Evolutionary conservation across 2,113 vertebrate genomes (phyloP).

Genomic region (Psettodes erumei): DNA sequence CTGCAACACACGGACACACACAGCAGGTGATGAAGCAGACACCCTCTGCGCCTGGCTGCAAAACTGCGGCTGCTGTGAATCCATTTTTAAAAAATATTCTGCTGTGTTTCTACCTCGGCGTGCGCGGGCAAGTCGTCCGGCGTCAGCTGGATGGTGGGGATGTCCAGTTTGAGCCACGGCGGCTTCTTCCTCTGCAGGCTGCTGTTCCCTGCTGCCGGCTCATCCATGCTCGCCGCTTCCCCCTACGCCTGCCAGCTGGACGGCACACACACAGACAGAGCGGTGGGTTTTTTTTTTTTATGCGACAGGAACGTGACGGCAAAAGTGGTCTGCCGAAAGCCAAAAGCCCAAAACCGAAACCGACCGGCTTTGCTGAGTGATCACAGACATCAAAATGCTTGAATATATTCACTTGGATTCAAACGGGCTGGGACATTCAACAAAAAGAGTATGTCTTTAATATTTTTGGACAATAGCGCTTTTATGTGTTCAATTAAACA

Average conservation of each 20-base stretch:
- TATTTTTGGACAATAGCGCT: neutral
- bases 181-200: constrained; percentile 95
- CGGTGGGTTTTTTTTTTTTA: too few species aligned
- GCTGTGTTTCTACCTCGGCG: constrained; percentile 83
- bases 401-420: neutral
- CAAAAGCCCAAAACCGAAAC: neutral
- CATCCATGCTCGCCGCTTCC: constrained; percentile 83
- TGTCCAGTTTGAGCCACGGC: constrained; percentile 92
- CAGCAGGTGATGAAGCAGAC: constrained; percentile 2
- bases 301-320: too few species aligned
- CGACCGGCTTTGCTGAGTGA: neutral
- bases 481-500: neutral
- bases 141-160: constrained; percentile 78
- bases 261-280: constrained; percentile 9
- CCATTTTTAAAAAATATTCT: too few species aligned
- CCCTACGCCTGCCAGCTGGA: constrained; percentile 78
- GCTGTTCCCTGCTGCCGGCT: constrained; percentile 84
- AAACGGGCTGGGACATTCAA: neutral
- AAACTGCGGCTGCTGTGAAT: too few species aligned
- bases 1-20: constrained; percentile 52
- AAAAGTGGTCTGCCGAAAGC: too few species aligned
- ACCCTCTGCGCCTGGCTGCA: neutral
- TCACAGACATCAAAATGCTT: neutral
- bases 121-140: constrained; percentile 81
- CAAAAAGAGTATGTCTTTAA: neutral